Evolutionary conservation across 2,113 vertebrate genomes (phyloP).

Genomic region (Dunckerocampus dactyliophorus): DNA sequence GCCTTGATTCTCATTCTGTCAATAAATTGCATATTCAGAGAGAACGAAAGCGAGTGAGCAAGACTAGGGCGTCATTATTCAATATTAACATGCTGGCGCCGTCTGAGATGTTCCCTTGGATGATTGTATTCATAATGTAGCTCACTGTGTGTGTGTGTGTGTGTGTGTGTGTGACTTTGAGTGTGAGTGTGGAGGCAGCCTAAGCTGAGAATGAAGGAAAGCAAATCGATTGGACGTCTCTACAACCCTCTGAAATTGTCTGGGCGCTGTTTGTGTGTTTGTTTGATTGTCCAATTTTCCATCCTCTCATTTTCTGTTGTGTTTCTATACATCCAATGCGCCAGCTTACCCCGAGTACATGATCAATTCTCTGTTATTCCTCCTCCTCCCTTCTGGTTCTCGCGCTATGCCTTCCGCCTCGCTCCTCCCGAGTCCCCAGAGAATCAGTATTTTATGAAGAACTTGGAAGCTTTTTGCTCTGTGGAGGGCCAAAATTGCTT

Average conservation of each 20-base stretch:
- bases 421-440: slow-evolving; percentile 31
- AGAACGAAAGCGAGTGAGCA: slow-evolving; percentile 12
- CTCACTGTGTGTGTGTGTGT: slow-evolving; percentile 27
- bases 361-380: slow-evolving; percentile 44
- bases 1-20: slow-evolving; percentile 60
- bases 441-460: slow-evolving; percentile 50
- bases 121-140: slow-evolving; percentile 61
- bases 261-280: slow-evolving; percentile 46
- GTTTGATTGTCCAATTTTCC: slow-evolving; percentile 62
- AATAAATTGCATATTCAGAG: slow-evolving; percentile 51
- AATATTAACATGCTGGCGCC: slow-evolving; percentile 60
- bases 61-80: slow-evolving; percentile 66
- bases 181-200: slow-evolving; percentile 14
- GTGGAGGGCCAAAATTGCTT: slow-evolving; percentile 42
- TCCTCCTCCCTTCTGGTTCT: slow-evolving; percentile 12
- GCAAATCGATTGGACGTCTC: slow-evolving; percentile 62
- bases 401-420: slow-evolving; percentile 26
- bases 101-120: slow-evolving; percentile 63
- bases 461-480: slow-evolving; percentile 46
- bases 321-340: slow-evolving; percentile 41
- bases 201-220: slow-evolving; percentile 45
- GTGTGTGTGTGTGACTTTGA: background rate
- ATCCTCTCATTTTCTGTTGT: slow-evolving; percentile 46
- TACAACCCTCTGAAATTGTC: slow-evolving; percentile 55
- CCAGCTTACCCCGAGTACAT: slow-evolving; percentile 18